Evolutionary conservation across 2,797 vertebrate species (phyloP).

Genomic region (Perdix hodgsoniae): DNA sequence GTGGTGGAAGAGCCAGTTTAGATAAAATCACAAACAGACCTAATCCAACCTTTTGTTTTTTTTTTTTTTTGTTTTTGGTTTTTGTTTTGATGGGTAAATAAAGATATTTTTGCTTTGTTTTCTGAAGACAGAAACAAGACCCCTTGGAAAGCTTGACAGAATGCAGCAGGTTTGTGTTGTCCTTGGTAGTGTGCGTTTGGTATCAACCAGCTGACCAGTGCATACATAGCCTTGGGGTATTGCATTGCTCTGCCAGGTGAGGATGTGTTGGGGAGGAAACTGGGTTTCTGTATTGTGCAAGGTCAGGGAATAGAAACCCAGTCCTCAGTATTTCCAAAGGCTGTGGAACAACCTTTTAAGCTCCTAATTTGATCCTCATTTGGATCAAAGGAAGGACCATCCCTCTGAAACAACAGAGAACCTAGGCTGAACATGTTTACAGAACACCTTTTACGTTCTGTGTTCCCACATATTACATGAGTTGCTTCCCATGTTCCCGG

Average conservation of each 20-base stretch:
- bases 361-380: not conserved
- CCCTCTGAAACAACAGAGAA: not conserved
- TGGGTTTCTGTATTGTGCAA: not conserved
- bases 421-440: not conserved
- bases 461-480: not conserved
- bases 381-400: not conserved
- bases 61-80: no score
- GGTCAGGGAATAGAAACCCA: not conserved
- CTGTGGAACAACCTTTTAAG: not conserved
- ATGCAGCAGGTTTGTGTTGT: not conserved
- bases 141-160: accelerated
- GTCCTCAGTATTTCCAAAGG: not conserved
- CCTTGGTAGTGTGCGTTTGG: not conserved
- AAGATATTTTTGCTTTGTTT: not conserved
- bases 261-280: no score
- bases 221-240: not conserved
- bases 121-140: not conserved
- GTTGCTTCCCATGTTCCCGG: not conserved
- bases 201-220: not conserved
- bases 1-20: not conserved
- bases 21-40: not conserved
- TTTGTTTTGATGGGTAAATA: not conserved
- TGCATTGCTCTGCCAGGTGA: not conserved
- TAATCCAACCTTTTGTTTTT: not conserved
- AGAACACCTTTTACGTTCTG: not conserved